Conservation (phyloP, 2,113 vertebrate species). For the Laticauda laticaudata region DNA sequence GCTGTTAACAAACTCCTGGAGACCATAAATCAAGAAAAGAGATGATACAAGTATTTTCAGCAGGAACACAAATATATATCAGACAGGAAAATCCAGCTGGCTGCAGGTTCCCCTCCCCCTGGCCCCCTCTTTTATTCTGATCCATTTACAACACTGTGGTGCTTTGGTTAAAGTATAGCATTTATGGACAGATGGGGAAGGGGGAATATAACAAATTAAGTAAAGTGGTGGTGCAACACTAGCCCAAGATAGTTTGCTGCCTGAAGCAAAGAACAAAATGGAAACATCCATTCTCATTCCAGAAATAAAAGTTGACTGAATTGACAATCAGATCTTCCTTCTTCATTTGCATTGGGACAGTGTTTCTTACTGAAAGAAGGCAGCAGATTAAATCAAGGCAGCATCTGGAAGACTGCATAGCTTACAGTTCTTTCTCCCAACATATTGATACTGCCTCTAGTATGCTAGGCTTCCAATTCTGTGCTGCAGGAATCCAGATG, state of each 20-base stretch:
- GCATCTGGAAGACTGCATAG: background rate
- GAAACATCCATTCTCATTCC: background rate
- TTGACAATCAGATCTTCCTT: background rate
- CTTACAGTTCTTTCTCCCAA: background rate
- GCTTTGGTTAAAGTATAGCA: background rate
- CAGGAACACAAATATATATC: constrained; percentile 38
- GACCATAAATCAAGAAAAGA: constrained; percentile 63
- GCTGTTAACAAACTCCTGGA: constrained; percentile 70
- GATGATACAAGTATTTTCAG: constrained; percentile 61
- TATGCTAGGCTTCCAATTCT: background rate
- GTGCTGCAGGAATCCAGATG: background rate
- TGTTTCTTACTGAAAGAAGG: background rate
- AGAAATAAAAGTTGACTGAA: background rate
- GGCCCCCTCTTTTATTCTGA: background rate
- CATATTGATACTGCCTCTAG: background rate
- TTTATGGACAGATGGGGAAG: background rate
- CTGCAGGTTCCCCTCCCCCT: background rate
- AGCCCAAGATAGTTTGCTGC: background rate
- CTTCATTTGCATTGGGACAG: background rate
- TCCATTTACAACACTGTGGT: background rate
- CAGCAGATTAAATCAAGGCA: background rate
- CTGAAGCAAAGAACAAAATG: background rate
- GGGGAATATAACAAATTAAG: background rate
- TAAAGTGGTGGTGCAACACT: background rate
- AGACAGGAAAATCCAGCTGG: constrained; percentile 17